Evolutionary conservation across 2,888 invertebrate species (phyloP).

Genomic region (Trissonchulus sp.): DNA sequence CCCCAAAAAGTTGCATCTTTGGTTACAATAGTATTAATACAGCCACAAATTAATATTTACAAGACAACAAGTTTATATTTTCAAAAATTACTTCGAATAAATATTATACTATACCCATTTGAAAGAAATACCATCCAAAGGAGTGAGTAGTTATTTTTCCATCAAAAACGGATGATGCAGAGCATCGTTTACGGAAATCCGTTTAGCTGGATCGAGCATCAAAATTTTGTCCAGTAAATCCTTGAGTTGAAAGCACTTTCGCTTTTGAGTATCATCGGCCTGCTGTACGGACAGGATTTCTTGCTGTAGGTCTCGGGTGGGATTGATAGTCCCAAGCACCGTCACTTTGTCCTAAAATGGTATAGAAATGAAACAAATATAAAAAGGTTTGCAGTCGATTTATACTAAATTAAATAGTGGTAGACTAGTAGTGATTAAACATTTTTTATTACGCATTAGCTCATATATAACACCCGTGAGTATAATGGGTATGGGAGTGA

Average conservation of each 20-base stretch:
- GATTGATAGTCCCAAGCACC: constrained; percentile 74
- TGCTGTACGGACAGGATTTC: constrained; percentile 84
- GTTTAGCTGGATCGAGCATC: constrained; percentile 81
- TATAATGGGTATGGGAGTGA: too few species aligned
- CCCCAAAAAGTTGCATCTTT: too few species aligned
- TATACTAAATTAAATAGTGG: too few species aligned
- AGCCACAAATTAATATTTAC: too few species aligned
- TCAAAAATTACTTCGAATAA: too few species aligned
- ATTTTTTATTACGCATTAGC: too few species aligned
- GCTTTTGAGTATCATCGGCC: constrained; percentile 70
- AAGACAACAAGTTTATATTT: too few species aligned
- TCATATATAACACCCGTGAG: too few species aligned
- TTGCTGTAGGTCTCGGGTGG: constrained; percentile 72
- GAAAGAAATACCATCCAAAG: too few species aligned
- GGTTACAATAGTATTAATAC: too few species aligned
- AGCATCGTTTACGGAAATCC: constrained; percentile 87
- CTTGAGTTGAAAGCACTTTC: constrained; percentile 76
- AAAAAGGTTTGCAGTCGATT: not conserved
- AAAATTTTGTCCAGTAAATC: constrained; percentile 85
- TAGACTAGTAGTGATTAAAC: too few species aligned
- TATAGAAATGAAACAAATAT: constrained; percentile 38
- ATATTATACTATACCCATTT: too few species aligned
- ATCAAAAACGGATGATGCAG: constrained; percentile 89
- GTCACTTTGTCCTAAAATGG: constrained; percentile 85
- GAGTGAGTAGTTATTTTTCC: constrained; percentile 79